phyloP scores from a whole-genome alignment of 2,888 invertebrate species.

The Leucoptera coffeella region DNA sequence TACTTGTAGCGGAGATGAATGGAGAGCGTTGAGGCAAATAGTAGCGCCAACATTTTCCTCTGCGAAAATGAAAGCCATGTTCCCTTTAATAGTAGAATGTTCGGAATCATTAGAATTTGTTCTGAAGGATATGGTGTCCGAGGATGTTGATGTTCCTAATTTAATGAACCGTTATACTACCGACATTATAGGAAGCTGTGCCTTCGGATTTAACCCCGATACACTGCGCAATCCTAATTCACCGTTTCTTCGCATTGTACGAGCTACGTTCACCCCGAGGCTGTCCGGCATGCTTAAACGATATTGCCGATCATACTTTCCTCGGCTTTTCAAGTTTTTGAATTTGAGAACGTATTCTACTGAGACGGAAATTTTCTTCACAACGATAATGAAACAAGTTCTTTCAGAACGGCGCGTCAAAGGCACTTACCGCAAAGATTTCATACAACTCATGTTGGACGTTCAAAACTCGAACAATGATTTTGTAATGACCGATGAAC shows the following conservation, averaged over 20 bases:
- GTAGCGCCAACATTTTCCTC: constrained; percentile 43
- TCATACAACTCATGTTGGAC: constrained; percentile 41
- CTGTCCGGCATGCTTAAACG: constrained; percentile 27
- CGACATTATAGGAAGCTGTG: constrained; percentile 42
- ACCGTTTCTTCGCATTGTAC: constrained; percentile 36
- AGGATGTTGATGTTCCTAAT: constrained; percentile 26
- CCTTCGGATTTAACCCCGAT: constrained; percentile 37
- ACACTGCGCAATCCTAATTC: constrained; percentile 28
- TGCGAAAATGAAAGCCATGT: constrained; percentile 47
- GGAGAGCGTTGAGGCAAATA: constrained; percentile 40
- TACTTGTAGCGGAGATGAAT: constrained; percentile 41
- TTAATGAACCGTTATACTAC: constrained; percentile 36
- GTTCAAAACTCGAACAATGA: constrained; percentile 25
- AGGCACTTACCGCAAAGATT: constrained; percentile 26
- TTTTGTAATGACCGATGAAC: constrained; percentile 35
- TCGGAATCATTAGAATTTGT: constrained; percentile 21
- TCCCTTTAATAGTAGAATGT: constrained; percentile 34
- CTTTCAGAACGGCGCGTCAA: constrained; percentile 24
- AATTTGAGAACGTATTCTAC: constrained; percentile 33
- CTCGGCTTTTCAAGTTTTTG: constrained; percentile 30
- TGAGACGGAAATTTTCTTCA: constrained; percentile 35
- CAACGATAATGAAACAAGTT: constrained; percentile 31
- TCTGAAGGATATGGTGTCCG: constrained; percentile 15
- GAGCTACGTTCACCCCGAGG: constrained; percentile 36
- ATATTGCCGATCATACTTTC: constrained; percentile 35